Evolutionary conservation across 2,113 vertebrate species (phyloP).

Genomic region (Gobio gobio): DNA sequence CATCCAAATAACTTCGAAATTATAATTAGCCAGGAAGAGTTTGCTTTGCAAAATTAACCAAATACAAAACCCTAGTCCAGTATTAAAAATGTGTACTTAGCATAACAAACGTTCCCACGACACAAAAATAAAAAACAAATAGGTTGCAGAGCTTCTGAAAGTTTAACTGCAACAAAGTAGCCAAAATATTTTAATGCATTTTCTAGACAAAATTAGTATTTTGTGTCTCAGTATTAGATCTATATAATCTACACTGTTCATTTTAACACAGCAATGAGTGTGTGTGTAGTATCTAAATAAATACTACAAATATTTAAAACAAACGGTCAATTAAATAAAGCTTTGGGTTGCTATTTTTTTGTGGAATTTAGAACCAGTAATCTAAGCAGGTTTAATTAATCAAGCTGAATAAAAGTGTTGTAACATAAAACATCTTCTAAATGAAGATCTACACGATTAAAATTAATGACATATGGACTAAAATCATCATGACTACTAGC

Average conservation of each 20-base stretch:
- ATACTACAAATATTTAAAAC: slow-evolving; percentile 12
- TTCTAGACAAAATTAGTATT: background rate
- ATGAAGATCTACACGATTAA: background rate
- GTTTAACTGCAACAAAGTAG: background rate
- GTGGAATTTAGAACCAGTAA: background rate
- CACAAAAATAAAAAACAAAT: background rate
- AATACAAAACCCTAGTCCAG: slow-evolving; percentile 11
- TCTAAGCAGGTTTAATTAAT: background rate
- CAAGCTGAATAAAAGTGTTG: background rate
- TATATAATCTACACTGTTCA: background rate
- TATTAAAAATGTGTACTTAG: background rate
- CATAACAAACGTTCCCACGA: background rate
- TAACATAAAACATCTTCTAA: slow-evolving; percentile 19
- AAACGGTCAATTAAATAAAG: background rate
- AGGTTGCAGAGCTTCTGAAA: background rate
- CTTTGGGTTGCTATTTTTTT: background rate
- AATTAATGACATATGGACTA: background rate
- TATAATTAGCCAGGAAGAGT: background rate
- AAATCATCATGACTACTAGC: background rate
- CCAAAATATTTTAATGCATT: slow-evolving; percentile 1
- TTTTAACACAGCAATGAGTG: background rate
- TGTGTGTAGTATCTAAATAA: background rate
- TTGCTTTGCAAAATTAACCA: background rate
- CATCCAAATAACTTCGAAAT: background rate
- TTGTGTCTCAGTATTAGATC: background rate